phyloP scores from a whole-genome alignment of 2,113 vertebrate species.

The Gambusia affinis region DNA sequence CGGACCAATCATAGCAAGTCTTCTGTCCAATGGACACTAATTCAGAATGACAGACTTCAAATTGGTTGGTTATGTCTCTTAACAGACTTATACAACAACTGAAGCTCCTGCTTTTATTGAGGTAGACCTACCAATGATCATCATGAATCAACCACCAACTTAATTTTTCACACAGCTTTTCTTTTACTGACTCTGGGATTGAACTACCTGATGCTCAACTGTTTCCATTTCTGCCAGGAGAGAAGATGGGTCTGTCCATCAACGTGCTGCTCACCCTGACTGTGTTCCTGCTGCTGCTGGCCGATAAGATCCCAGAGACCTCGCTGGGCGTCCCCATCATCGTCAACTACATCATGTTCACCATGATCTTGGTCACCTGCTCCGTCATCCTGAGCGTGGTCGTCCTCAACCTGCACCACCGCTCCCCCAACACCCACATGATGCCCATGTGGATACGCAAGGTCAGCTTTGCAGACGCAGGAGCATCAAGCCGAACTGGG shows the following conservation, averaged over 20 bases:
- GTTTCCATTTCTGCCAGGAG: slow-evolving; percentile 73
- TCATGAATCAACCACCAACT: no score
- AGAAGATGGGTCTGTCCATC: slow-evolving; percentile 94
- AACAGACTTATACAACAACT: neutral
- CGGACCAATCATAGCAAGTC: no score
- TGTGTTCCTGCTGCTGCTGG: slow-evolving; percentile 91
- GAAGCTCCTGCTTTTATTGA: neutral
- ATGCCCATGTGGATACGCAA: slow-evolving; percentile 90
- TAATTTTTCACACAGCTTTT: no score
- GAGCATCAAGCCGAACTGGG: neutral
- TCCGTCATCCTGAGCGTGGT: slow-evolving; percentile 92
- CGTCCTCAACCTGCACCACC: slow-evolving; percentile 91
- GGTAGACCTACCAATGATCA: neutral
- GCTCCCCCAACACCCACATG: slow-evolving; percentile 86
- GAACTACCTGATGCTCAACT: neutral
- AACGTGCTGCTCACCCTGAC: slow-evolving; percentile 91
- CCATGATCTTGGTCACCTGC: slow-evolving; percentile 90
- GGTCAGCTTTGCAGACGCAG: slow-evolving; percentile 71
- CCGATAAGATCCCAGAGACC: slow-evolving; percentile 90
- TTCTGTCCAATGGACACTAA: neutral
- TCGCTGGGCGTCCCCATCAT: slow-evolving; percentile 90
- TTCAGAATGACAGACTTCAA: neutral
- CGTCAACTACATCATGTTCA: slow-evolving; percentile 93
- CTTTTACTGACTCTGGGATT: neutral
- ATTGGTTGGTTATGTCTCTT: neutral